Base-by-base conservation (phyloP, 2,888 invertebrate species). In the Parthenolecanium corni region DNA sequence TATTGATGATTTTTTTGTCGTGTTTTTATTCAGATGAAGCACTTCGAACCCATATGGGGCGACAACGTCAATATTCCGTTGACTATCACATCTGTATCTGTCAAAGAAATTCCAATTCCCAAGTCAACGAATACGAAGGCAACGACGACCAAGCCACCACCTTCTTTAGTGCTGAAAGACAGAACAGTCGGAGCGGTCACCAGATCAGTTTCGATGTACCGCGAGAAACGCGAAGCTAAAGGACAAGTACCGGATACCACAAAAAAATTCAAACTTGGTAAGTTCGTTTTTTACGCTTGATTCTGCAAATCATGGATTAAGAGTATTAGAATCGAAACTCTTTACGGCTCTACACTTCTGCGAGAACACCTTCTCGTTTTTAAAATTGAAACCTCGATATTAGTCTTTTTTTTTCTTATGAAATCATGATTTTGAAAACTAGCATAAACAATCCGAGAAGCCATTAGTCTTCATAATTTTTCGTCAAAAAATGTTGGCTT, bases 11-110 rank as follows among this genome's bases (percentile, higher is more conserved):
- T n/a, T n/a, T n/a, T n/a, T n/a, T n/a, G n/a, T n/a, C n/a, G n/a
- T 31, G 4, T 52, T 52, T 54, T 58, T 69, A 69, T 47, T 69
- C n/a, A 78, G 77, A 76, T 92, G 62, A 93, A 93, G 74, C 90
- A 94, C 76, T 95, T 94, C 76, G 94, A 95, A 74, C 92, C 93
- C 24, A 88, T 92, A 70, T 95, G 94, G 94, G 94, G 94, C 65
- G 86, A 91, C 71, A 86, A 73, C 64, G 52, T 67, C 47, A 65
- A 65, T 51, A 18, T 56, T 58, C 21, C 40, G 40, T 23, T 53
- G 53, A 25, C 12, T 20, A 2, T n/a, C 31, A 23, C 53, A 51
- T 14, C 25, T 16, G 24, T 56, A 16, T n/a, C 58, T 11, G 56
- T 47, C 20, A 54, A 63, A 54, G 63, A 63, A 38, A 21, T 14